phyloP scores from a whole-genome alignment of 2,113 vertebrate species.

The Gymnorhina tibicen region DNA sequence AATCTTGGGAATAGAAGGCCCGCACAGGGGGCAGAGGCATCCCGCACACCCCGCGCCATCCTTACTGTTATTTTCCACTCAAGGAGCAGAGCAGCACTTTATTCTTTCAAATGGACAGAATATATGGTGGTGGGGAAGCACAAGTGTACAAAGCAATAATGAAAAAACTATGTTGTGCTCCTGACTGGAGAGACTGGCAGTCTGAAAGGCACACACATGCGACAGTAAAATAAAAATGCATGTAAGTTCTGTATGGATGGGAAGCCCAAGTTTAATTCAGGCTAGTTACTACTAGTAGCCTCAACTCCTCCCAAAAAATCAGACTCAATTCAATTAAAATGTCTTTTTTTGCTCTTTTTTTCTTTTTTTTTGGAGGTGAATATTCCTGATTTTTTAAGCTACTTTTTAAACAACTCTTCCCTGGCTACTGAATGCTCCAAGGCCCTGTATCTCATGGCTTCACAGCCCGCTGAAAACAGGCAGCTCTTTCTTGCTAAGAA shows the following conservation, averaged over 20 bases:
- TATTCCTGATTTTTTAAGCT: background rate
- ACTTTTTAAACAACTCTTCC: background rate
- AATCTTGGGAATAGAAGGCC: background rate
- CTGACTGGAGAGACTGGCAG: background rate
- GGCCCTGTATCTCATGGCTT: background rate
- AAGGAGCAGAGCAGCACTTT: background rate
- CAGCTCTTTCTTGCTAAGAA: background rate
- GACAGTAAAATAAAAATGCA: background rate
- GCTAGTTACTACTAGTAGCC: background rate
- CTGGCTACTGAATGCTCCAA: background rate
- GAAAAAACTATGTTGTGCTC: background rate
- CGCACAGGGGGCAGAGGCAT: fast-evolving
- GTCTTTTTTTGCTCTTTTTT: background rate
- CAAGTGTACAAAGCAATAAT: background rate
- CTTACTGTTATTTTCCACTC: conserved; percentile 1
- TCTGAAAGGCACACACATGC: background rate
- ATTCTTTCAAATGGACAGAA: background rate
- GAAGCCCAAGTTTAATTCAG: background rate
- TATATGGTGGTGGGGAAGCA: background rate
- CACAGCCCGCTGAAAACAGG: background rate
- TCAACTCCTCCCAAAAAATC: background rate
- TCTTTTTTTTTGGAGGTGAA: background rate
- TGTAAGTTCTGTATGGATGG: background rate
- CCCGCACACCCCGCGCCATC: fast-evolving
- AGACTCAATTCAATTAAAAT: background rate